Evolutionary conservation across 2,888 invertebrate genomes (phyloP), one percentile per base, ranked within the genome.

Genomic region (Trichogramma dendrolimi): DNA sequence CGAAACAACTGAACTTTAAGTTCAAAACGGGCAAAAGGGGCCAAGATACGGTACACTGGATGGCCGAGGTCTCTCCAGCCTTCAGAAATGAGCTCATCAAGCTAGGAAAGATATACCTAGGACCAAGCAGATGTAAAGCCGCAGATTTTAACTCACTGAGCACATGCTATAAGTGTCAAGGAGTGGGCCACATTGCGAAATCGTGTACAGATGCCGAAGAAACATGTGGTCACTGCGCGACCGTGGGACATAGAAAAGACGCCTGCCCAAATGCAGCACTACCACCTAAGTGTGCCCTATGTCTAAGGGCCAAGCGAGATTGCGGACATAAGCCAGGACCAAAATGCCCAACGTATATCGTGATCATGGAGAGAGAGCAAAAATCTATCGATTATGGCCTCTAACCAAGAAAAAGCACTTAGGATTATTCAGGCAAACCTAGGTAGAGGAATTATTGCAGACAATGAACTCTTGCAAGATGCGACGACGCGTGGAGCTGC

Each of bases 71-170:
- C 8, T 14, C 41, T 6, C 43, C 54, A 14, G 41, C 27, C 5
- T 10, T 42, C 43, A n/a, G 54, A 5, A 54, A 43, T 3, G 40
- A 11, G 42, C 42, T 43, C 10, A 38, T 5, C 5, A 42, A 10
- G 10, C 14, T 46, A 5, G 6, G 6, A 4, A 56, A 52, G 42
- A 50, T 66, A 2, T 63, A 41, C 46, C 39, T 67, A 4, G 62
- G 54, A 1, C 66, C 63, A 62, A 47, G 27, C 6, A 53, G 53
- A 27, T 63, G 62, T 50, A 49, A 57, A 42, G 49, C 64, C 3
- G 39, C 38, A 1, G 64, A 68, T 56, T 62, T 41, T 38, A 11
- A 61, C 2, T 50, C 41, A 0, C 47, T 60, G 1, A 55, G 63
- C 4, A 27, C 27, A 39, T 55, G 60, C 6, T 59, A 53, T 10